A percentile compares a stretch with the other conserved stretches of the same genome.
These are phyloP conservation scores for Mormyrus lacerda DNA, from an alignment of 2,113 vertebrate species.

Conservation along the genomic window DNA sequence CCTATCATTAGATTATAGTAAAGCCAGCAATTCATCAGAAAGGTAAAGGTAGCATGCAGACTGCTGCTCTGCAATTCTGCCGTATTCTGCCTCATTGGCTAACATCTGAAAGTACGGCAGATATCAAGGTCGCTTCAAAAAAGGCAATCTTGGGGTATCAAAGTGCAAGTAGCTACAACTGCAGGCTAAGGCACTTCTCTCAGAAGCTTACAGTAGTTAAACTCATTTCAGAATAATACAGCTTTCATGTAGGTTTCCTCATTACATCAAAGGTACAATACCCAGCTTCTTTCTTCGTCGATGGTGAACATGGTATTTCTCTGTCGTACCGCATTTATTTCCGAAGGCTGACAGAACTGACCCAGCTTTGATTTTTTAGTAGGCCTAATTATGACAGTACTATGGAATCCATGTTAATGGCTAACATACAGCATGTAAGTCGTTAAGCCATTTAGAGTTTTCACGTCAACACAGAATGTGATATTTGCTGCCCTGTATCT, in stretches of 20 bases:
- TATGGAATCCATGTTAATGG: background rate
- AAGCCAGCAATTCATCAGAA: background rate
- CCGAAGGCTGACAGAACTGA: background rate
- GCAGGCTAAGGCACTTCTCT: background rate
- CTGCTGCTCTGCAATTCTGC: background rate
- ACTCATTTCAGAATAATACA: background rate
- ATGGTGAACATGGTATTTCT: background rate
- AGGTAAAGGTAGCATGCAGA: background rate
- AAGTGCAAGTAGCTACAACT: background rate
- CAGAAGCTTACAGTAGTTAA: background rate
- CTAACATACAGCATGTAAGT: background rate
- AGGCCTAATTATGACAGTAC: background rate
- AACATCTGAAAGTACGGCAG: background rate
- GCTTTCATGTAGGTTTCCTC: background rate
- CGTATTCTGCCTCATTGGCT: background rate
- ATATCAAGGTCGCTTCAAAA: background rate
- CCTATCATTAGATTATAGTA: background rate
- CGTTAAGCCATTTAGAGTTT: background rate
- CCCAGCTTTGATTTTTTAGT: background rate
- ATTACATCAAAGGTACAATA: slow-evolving; percentile 8
- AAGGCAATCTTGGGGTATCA: background rate
- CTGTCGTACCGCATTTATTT: background rate
- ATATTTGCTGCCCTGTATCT: background rate
- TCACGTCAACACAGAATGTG: background rate
- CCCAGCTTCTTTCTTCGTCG: background rate